Conservation (phyloP, 2,888 invertebrate genomes). For the Drosophila barbarae region DNA sequence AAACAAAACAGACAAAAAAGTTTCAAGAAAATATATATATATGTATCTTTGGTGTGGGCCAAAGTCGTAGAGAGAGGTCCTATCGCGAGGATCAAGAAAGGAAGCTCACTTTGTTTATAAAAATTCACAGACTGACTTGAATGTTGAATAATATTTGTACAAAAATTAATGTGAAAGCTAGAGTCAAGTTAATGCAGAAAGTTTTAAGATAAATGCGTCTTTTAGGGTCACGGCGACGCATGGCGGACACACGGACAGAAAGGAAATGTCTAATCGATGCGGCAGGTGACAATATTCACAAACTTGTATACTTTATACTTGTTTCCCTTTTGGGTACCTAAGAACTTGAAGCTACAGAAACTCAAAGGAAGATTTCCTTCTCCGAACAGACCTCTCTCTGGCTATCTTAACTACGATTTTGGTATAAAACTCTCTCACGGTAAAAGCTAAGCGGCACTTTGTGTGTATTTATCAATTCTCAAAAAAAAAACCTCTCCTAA, state of each 20-base stretch:
- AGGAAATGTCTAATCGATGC: too few relatives aligned
- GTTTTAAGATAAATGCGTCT: not conserved
- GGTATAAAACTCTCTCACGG: slow-evolving; percentile 51
- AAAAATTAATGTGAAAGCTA: not conserved
- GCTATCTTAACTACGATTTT: slow-evolving; percentile 42
- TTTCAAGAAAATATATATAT: not conserved
- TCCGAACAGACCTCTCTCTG: not conserved
- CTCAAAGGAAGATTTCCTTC: too few relatives aligned
- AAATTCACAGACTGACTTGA: not conserved
- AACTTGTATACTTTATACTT: too few relatives aligned
- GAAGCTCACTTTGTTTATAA: not conserved
- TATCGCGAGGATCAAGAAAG: not conserved
- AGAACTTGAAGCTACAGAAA: not conserved
- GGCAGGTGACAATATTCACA: too few relatives aligned
- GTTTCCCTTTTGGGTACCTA: too few relatives aligned
- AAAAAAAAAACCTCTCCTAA: not conserved
- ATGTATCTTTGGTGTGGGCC: slow-evolving; percentile 33
- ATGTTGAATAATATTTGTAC: not conserved
- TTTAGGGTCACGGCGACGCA: not conserved
- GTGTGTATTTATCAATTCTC: slow-evolving; percentile 15
- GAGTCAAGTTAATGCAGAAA: not conserved
- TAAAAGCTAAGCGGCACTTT: slow-evolving; percentile 42
- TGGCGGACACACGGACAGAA: too few relatives aligned
- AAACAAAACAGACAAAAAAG: slow-evolving; percentile 11
- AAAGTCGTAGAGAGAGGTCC: slow-evolving; percentile 22